Conservation (phyloP, 2,113 vertebrate genomes). For the Crypturellus undulatus region DNA sequence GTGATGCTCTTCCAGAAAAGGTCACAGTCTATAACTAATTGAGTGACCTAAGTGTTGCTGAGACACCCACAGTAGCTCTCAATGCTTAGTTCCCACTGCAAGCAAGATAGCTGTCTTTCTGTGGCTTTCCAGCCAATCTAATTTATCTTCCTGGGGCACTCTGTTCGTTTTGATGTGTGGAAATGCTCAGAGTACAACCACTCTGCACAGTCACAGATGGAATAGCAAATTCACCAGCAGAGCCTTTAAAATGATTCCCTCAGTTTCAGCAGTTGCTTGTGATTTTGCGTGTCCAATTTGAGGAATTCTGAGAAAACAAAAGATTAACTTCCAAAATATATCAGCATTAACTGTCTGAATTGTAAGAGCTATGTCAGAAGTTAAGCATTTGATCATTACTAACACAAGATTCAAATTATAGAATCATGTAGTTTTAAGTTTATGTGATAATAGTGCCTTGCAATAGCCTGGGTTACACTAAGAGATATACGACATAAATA, state of each 20-base stretch:
- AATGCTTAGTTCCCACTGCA: neutral
- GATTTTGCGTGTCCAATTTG: neutral
- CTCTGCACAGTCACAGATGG: neutral
- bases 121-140: neutral
- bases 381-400: neutral
- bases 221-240: rapidly evolving
- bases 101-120: neutral
- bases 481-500: neutral
- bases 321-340: neutral
- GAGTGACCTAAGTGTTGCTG: neutral
- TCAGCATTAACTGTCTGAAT: neutral
- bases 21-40: neutral
- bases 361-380: neutral
- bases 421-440: neutral
- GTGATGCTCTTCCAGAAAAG: neutral
- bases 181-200: neutral
- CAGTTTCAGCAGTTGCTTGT: neutral
- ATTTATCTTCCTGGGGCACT: neutral
- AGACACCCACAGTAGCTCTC: neutral
- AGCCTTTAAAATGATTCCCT: neutral
- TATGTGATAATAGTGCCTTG: neutral
- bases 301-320: neutral
- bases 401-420: neutral
- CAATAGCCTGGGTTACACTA: neutral
- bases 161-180: neutral